Evolutionary conservation across 2,888 invertebrate genomes (phyloP).

Genomic region (Aethes cnicana): DNA sequence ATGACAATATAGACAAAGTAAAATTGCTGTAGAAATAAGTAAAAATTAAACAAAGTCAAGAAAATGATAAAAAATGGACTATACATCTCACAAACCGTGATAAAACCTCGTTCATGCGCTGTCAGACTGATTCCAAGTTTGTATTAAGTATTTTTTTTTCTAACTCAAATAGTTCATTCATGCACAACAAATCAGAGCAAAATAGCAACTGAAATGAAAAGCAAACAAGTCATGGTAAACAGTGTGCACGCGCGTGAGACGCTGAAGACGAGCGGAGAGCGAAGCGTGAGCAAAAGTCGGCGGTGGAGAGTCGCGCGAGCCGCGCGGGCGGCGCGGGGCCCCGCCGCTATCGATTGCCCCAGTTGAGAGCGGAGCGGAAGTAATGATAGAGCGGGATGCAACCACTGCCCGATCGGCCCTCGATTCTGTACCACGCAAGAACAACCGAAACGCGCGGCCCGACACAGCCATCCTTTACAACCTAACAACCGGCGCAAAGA

Average conservation of each 20-base stretch:
- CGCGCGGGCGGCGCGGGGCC: constrained; percentile 62
- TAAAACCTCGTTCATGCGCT: too few species aligned
- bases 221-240: constrained; percentile 21
- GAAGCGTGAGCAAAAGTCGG: constrained; percentile 28
- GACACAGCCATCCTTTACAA: constrained; percentile 18
- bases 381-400: constrained; percentile 81
- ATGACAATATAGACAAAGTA: too few species aligned
- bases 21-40: too few species aligned
- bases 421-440: constrained; percentile 21
- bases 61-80: not conserved
- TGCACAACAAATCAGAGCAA: not conserved
- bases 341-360: constrained; percentile 84
- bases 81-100: too few species aligned
- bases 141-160: too few species aligned
- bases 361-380: constrained; percentile 83
- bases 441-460: constrained; percentile 20
- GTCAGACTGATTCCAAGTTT: too few species aligned
- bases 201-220: constrained; percentile 11
- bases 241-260: constrained; percentile 13
- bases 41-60: too few species aligned
- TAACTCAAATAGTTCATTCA: not conserved
- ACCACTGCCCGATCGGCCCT: constrained; percentile 67
- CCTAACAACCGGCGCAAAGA: constrained; percentile 15
- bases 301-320: constrained; percentile 71
- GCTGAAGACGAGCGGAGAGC: constrained; percentile 8